Base-by-base conservation (phyloP, 2,113 vertebrate species). In the Furnarius figulus region DNA sequence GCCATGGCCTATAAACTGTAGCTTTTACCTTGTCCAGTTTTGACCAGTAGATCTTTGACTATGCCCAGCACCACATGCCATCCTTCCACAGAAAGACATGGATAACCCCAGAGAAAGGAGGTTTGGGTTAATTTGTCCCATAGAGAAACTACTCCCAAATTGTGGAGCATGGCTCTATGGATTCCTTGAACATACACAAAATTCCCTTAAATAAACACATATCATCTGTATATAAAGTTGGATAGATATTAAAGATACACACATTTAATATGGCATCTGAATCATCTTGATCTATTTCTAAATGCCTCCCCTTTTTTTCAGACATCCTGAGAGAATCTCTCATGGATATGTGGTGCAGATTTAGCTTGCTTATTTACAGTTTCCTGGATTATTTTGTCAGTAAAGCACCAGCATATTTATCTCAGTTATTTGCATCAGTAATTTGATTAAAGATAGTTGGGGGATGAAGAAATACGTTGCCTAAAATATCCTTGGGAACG, bases 391-490 rank as follows among this genome's bases (percentile, higher is more conserved):
- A 85, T 88, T 95, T 97, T 93, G 67, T 77, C 91, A 90, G 42
- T 67, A 59, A 80, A 86, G 59, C 80, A 72, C 42, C 35, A 75
- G 65, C 33, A 33, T 77, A 88, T 95, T 95, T 95, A 88, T 91
- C 88, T 90, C 85, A 47, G 63, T 87, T 93, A 78, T 95, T 97
- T 96, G 76, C 87, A 93, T 95, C 67, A 74, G 71, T 95, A 94
- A 96, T 94, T 91, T 86, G 93, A 94, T 94, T 94, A 94, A 91
- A 91, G 90, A 88, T 95, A 92, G 52, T 79, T 83, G 53, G 35
- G 83, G 59, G 75, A 90, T 85, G 87, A 93, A 83, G 50, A 88
- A 90, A 91, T 80, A 23, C 2, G 5, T 77, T 84, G 55, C 78
- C 62, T 58, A 95, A 94, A 87, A 96, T 93, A 92, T 91, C 78